Percentiles rank a stretch among this genome's conserved stretches.
phyloP scores from a whole-genome alignment of 2,888 invertebrate genomes.

The Microctonus brassicae region DNA sequence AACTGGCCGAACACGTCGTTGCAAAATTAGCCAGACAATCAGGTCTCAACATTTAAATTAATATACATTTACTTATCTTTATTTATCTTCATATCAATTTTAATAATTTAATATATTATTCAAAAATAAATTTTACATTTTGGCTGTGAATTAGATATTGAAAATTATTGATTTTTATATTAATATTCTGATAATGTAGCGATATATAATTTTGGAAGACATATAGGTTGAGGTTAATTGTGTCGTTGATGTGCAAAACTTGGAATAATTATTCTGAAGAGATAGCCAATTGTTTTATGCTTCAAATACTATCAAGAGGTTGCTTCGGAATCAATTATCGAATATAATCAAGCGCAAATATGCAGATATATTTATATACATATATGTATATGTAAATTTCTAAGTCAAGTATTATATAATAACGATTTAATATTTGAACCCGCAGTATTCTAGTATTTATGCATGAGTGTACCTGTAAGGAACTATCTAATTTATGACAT shows the following conservation, averaged over 20 bases:
- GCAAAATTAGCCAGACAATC: slow-evolving; percentile 29
- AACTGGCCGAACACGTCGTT: slow-evolving; percentile 18
- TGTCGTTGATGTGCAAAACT: neutral
- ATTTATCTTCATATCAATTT: neutral
- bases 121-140: neutral
- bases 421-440: neutral
- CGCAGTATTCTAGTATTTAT: neutral
- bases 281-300: neutral
- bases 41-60: neutral
- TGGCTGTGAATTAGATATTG: too few species aligned
- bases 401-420: neutral
- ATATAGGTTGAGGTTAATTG: neutral
- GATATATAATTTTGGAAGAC: too few species aligned
- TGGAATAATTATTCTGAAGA: neutral
- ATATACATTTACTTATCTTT: neutral
- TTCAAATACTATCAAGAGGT: neutral
- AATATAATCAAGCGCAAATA: neutral
- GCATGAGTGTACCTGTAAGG: neutral
- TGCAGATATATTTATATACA: too few species aligned
- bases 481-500: neutral
- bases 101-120: neutral
- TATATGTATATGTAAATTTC: neutral
- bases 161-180: too few species aligned
- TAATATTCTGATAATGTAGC: too few species aligned
- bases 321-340: neutral